Base-by-base conservation (phyloP, 2,113 vertebrate species). In the Rhea pennata region DNA sequence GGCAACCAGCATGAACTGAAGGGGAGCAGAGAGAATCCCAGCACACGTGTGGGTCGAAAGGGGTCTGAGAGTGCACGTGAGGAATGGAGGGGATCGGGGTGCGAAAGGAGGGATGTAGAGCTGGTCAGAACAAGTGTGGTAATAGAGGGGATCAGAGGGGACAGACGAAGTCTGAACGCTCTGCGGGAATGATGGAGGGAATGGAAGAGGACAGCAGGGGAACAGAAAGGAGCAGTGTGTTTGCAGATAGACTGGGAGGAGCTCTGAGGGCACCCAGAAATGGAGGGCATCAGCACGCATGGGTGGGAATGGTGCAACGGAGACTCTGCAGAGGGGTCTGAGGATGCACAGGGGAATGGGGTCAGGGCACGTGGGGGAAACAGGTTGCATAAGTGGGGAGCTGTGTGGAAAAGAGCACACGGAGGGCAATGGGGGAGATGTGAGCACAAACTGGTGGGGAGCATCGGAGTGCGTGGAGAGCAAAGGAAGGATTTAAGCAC, bases 201-300 rank as follows among this genome's bases (percentile, higher is more conserved):
- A 4, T 19, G 54, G 10, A 22, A 62, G 48, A 24, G 22, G 56
- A 31, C 53, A 2, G 6, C 8, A 4, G 0, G 26, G 42, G 17
- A 44, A 48, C 0, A 2, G 58, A 23, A 31, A 27, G 59, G 66
- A 77, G 65, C 6, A 0, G 11, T 29, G 66, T 1, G 4, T 11
- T 40, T 56, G 54, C 29, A 4, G 40, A 51, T 23, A 22, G 27
- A 67, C 50, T 27, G 23, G 44, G 24, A 73, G 8, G 39, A 51
- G n/a, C 42, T 31, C 24, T 10, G 48, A 39, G 26, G 9, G 8
- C 23, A 15, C 22, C 1, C 4, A 6, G 54, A 29, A 15, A 13
- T 4, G 31, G 44, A 29, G n/a, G 10, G 22, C 15, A 27, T 50
- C 1, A 1, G 12, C 21, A 10, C 6, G 1, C 10, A 4, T 2